Evolutionary conservation across 1,140 invertebrate species (phyloP).

Genomic region (Battus philenor): DNA sequence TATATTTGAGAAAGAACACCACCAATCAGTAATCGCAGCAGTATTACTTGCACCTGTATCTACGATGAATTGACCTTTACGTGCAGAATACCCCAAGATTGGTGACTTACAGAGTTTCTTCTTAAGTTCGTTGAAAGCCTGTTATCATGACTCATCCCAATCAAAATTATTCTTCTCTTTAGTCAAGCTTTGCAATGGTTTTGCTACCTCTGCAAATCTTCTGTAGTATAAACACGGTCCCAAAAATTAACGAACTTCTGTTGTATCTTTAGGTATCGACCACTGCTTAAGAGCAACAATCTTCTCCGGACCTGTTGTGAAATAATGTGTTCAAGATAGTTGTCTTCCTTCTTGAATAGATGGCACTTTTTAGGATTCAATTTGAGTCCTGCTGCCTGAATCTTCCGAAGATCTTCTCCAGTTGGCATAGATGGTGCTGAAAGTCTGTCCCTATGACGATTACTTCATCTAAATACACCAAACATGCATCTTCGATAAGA

Average conservation of each 20-base stretch:
- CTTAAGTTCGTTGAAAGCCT: conserved; percentile 17
- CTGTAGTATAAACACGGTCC: conserved; percentile 35
- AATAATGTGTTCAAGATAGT: conserved; percentile 2
- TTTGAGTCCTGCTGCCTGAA: conserved; percentile 4
- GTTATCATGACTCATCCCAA: conserved; percentile 15
- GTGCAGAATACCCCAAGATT: conserved; percentile 15
- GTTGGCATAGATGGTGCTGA: conserved; percentile 13
- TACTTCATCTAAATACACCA: conserved; percentile 45
- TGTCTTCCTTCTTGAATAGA: conserved; percentile 13
- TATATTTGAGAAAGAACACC: no score
- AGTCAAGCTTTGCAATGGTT: conserved; percentile 25
- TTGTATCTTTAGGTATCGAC: conserved; percentile 28
- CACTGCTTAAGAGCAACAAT: conserved; percentile 21
- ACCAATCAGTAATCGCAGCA: conserved; percentile 11
- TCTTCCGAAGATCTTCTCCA: no score
- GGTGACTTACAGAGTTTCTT: conserved; percentile 10
- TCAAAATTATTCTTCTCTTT: conserved; percentile 24
- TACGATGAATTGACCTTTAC: conserved; percentile 8
- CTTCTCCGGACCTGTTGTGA: conserved; percentile 11
- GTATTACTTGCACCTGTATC: conserved; percentile 20
- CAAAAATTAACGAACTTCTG: conserved; percentile 39
- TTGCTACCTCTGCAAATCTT: conserved; percentile 34
- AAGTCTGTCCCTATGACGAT: conserved; percentile 25
- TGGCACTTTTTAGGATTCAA: conserved; percentile 11
- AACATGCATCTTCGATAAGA: conserved; percentile 26